These are phyloP conservation scores for Apis florea DNA, from an alignment of 1,140 invertebrate species.

Conservation along the genomic window DNA sequence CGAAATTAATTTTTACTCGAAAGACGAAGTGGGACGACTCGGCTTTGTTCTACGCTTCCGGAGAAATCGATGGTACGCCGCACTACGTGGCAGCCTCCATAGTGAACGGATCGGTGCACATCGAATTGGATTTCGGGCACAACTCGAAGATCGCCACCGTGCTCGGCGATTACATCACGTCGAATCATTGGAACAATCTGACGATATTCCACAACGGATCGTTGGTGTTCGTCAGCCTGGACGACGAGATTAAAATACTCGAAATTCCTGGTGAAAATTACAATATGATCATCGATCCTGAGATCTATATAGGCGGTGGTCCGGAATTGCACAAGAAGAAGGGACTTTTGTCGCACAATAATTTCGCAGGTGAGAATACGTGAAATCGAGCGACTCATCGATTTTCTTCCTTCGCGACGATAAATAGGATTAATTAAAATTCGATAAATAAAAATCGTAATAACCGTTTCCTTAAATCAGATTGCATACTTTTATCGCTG, in stretches of 20 bases:
- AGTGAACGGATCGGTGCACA: conserved; percentile 87
- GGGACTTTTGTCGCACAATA: conserved; percentile 87
- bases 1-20: not conserved
- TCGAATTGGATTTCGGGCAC: conserved; percentile 92
- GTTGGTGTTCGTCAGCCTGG: conserved; percentile 86
- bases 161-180: conserved; percentile 86
- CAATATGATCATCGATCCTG: conserved; percentile 94
- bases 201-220: conserved; percentile 91
- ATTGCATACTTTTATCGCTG: too few relatives aligned
- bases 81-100: conserved; percentile 93
- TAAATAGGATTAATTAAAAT: too few relatives aligned
- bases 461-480: too few relatives aligned
- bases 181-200: conserved; percentile 93
- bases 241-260: conserved; percentile 85
- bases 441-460: too few relatives aligned
- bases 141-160: conserved; percentile 84
- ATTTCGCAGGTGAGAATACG: conserved; percentile 80
- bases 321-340: conserved; percentile 89
- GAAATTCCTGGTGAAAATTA: conserved; percentile 87
- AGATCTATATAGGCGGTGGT: conserved; percentile 94
- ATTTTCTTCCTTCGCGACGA: too few relatives aligned
- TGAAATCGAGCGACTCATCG: too few relatives aligned
- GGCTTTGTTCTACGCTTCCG: conserved; percentile 92
- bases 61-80: conserved; percentile 88
- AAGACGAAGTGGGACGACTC: conserved; percentile 93